Evolutionary conservation across 2,888 invertebrate species (phyloP).

Genomic region (Eurois occulta): DNA sequence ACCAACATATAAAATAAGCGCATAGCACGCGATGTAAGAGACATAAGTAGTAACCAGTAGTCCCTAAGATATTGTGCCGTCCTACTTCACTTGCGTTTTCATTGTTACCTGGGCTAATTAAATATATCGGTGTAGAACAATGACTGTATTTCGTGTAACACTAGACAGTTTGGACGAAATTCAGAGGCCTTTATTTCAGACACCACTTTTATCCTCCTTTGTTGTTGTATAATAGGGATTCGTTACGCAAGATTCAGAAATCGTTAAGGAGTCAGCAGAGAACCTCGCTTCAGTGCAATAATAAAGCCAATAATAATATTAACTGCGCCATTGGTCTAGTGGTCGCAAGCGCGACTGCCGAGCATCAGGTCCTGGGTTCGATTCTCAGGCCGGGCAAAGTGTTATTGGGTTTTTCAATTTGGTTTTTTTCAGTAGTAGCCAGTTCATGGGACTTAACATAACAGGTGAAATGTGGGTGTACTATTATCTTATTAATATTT

Average conservation of each 20-base stretch:
- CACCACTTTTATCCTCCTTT: not conserved
- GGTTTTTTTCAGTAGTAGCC: not conserved
- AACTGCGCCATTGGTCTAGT: not conserved
- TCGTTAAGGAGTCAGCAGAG: slow-evolving; percentile 7
- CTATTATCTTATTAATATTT: not conserved
- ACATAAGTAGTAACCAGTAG: slow-evolving; percentile 65
- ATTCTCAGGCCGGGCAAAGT: not conserved
- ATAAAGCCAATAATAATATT: not conserved
- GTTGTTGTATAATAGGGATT: not conserved
- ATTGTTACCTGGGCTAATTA: slow-evolving; percentile 67
- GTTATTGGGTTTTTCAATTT: too few relatives aligned
- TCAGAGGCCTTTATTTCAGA: not conserved
- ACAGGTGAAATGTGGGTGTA: not conserved
- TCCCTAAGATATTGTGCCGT: slow-evolving; percentile 65
- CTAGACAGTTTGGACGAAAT: slow-evolving; percentile 4
- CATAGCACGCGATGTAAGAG: slow-evolving; percentile 83
- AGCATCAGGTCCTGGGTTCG: not conserved
- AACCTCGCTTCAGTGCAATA: not conserved
- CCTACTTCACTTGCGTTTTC: slow-evolving; percentile 65
- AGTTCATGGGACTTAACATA: not conserved
- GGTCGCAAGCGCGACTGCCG: not conserved
- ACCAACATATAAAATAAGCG: slow-evolving; percentile 77
- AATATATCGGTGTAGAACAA: slow-evolving; percentile 49
- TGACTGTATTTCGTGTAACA: slow-evolving; percentile 24
- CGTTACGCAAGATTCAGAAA: not conserved